Base-by-base conservation (phyloP, 2,797 vertebrate genomes). In the Micropoecilia bifurca region DNA sequence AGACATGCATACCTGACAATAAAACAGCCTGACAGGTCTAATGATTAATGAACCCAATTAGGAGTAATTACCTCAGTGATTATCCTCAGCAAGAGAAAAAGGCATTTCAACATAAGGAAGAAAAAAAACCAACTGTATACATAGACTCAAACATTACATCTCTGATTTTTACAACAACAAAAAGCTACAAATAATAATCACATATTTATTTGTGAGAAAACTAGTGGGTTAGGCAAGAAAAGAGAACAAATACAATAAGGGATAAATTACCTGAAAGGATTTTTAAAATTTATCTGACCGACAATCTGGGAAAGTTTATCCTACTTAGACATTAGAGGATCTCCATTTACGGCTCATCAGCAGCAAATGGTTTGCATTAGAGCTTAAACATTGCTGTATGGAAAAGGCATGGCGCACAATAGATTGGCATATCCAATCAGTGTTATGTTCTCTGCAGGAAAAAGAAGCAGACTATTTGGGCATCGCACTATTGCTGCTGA, bases 41-140 rank as follows among this genome's bases (percentile, higher is more conserved):
- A 83, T 94, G 94, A 95, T 95, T 93, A 86, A 95, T 94, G 92
- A 92, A 68, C 22, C 81, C 76, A 92, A 93, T 95, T 93, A 92
- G 84, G 82, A 79, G 68, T 84, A 92, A 94, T 94, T 93, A 91
- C 85, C 78, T 77, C 71, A 4, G 86, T 89, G 85, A 95, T 94
- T 93, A 91, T 84, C 90, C 87, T 46, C 6, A 79, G 78, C 25
- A 72, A 84, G 83, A 88, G 71, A 82, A 78, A 83, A 80, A 80
- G 41, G 74, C 45, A 80, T 91, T 90, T 89, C 91, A 90, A 92
- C 81, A 91, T 83, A 88, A 86, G 82, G 77, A 75, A 90, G 71
- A 87, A 83, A 78, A 39, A 50, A 50, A 85, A 73, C 82, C 84
- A 79, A 76, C 73, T 18, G 71, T 48, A 76, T 71, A 48, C 55